These are phyloP conservation scores for Sarotherodon lohbergeri DNA, from an alignment of 2,113 vertebrate species.

Conservation along the genomic window DNA sequence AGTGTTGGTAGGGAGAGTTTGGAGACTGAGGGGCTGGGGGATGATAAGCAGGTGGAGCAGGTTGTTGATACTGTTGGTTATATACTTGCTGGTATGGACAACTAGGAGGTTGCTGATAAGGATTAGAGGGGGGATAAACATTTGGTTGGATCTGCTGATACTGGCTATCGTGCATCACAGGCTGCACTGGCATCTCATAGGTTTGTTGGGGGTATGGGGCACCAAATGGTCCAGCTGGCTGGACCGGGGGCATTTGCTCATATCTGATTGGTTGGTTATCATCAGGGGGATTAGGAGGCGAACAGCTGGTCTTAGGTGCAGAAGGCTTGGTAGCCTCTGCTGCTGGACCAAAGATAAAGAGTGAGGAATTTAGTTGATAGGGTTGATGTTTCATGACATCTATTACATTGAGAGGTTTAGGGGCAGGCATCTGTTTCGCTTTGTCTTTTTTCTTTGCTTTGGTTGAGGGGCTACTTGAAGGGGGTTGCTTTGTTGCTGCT, in stretches of 20 bases:
- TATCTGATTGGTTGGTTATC: conserved; percentile 69
- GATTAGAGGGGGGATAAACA: conserved; percentile 46
- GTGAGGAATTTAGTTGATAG: conserved; percentile 88
- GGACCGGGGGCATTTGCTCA: conserved; percentile 58
- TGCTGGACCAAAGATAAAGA: conserved; percentile 91
- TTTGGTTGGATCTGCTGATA: conserved; percentile 68
- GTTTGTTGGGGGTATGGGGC: conserved; percentile 67
- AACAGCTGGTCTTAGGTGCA: conserved; percentile 37
- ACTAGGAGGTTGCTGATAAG: conserved; percentile 53
- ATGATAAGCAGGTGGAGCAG: conserved; percentile 48
- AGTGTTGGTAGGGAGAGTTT: conserved; percentile 52
- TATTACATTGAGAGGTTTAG: conserved; percentile 86
- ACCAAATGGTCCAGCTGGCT: conserved; percentile 67
- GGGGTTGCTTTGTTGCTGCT: conserved; percentile 79
- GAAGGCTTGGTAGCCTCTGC: conserved; percentile 66
- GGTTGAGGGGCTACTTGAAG: conserved; percentile 54
- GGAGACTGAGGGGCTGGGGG: conserved; percentile 48
- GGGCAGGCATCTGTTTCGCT: conserved; percentile 77
- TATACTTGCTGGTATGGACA: conserved; percentile 57
- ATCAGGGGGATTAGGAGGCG: conserved; percentile 40
- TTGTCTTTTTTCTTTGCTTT: conserved; percentile 76
- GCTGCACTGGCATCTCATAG: conserved; percentile 71
- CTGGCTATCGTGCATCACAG: conserved; percentile 64
- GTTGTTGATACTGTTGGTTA: conserved; percentile 64
- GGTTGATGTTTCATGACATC: conserved; percentile 98